phyloP scores from a whole-genome alignment of 2,113 vertebrate genomes.

The Microcebus ravelobensis region DNA sequence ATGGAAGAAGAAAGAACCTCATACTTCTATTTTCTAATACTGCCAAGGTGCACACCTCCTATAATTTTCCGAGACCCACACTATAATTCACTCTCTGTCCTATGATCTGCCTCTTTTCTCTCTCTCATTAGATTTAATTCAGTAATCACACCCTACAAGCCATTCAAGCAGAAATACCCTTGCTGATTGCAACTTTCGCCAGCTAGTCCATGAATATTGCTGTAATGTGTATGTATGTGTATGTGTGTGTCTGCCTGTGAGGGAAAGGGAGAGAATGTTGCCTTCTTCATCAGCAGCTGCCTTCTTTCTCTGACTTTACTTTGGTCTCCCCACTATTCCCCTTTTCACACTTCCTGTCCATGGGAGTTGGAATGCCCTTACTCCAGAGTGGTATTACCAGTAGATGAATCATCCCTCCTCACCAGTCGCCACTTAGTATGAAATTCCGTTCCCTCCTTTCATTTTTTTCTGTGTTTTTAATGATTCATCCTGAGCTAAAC shows the following conservation, averaged over 20 bases:
- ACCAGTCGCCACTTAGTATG: neutral
- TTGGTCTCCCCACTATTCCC: neutral
- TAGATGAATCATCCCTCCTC: neutral
- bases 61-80: slow-evolving; percentile 76
- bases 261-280: neutral
- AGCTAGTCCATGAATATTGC: slow-evolving; percentile 62
- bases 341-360: neutral
- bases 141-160: slow-evolving; percentile 78
- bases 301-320: neutral
- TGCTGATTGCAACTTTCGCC: slow-evolving; percentile 75
- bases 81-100: slow-evolving; percentile 79
- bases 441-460: neutral
- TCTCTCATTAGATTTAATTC: slow-evolving; percentile 81
- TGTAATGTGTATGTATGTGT: neutral
- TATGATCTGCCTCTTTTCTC: slow-evolving; percentile 77
- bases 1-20: neutral
- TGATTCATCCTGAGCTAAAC: neutral
- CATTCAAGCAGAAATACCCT: slow-evolving; percentile 79
- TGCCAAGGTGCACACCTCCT: slow-evolving; percentile 72
- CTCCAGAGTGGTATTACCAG: no score
- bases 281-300: neutral
- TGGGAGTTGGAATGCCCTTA: neutral
- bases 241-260: neutral
- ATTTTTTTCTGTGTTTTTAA: neutral
- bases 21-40: slow-evolving; percentile 69